Percentiles rank a stretch among this genome's conserved stretches.
Conservation (phyloP, 2,113 vertebrate species). For the Todiramphus saurophagus region DNA sequence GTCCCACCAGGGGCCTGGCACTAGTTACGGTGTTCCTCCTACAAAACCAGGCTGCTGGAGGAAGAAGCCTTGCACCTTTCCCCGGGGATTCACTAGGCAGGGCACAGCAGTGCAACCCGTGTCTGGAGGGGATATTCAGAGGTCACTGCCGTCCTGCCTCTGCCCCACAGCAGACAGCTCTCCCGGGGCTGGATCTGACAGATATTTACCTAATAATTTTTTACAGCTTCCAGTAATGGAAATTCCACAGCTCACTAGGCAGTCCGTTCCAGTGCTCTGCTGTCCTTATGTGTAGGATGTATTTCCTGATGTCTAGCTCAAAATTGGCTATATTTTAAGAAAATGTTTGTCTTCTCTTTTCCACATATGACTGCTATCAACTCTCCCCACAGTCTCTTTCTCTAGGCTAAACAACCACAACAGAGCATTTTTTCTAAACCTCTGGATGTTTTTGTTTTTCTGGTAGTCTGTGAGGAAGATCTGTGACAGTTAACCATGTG, state of each 20-base stretch:
- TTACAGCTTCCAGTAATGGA: not conserved
- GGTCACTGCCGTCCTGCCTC: not conserved
- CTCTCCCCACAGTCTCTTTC: not conserved
- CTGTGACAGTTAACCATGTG: not conserved
- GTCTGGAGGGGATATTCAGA: not conserved
- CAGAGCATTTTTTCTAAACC: not conserved
- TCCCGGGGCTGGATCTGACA: not conserved
- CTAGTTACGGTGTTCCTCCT: not conserved
- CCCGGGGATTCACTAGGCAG: not conserved
- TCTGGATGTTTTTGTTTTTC: not conserved
- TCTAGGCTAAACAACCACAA: not conserved
- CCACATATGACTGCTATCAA: not conserved
- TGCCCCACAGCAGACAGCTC: not conserved
- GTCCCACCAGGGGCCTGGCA: not conserved
- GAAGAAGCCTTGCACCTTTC: not conserved
- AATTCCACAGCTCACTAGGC: not conserved
- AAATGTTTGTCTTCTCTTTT: not conserved
- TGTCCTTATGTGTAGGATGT: not conserved
- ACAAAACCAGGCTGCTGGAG: not conserved
- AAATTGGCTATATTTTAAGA: not conserved
- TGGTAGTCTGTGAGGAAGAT: not conserved
- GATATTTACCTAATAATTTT: not conserved
- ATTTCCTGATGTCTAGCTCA: not conserved
- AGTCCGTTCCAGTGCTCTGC: not conserved
- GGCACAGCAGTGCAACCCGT: not conserved